Base-by-base conservation (phyloP, 2,888 invertebrate species). In the Idaea aversata region DNA sequence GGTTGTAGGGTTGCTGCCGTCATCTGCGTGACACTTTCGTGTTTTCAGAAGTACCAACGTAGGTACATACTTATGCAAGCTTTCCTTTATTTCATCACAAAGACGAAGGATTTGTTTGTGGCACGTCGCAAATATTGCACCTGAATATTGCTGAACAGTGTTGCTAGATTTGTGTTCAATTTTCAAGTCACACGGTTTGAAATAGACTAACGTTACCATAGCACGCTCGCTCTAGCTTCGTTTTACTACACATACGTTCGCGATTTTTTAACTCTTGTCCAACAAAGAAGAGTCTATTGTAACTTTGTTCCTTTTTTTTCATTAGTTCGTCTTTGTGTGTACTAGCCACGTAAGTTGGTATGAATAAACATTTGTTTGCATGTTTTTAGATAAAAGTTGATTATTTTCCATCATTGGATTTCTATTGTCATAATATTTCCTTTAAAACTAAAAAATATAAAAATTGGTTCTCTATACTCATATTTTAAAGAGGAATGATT, bases 111-210 rank as follows among this genome's bases (percentile, higher is more conserved):
- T 74, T 75, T 74, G 71, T 76, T 75, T 72, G 71, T 61, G 66
- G 68, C 72, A 75, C 72, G 68, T 74, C 67, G 65, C 61, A 69
- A 75, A 72, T 75, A 76, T 72, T 76, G 72, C 70, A 73, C 65
- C 67, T 70, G 66, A 71, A 77, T 69, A 74, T 72, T 74, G 70
- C 67, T 70, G 66, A 70, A 77, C 70, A 73, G 72, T 75, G 70
- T 68, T 67, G 70, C 65, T 65, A 70, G 66, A 70, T 72, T 71
- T 65, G 67, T 57, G 71, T 75, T 73, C 69, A 70, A 75, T 69
- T 79, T 70, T 74, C 68, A 68, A 65, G 61, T 60, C 25, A 57
- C 58, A 59, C 59, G 25, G 58, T 64, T 16, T 34, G 34, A 34
- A 59, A 59, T 59, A 25, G 7, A 25, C 25, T 59, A 59, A 59